phyloP scores from a whole-genome alignment of 2,888 invertebrate species.

The Cristatella mucedo region DNA sequence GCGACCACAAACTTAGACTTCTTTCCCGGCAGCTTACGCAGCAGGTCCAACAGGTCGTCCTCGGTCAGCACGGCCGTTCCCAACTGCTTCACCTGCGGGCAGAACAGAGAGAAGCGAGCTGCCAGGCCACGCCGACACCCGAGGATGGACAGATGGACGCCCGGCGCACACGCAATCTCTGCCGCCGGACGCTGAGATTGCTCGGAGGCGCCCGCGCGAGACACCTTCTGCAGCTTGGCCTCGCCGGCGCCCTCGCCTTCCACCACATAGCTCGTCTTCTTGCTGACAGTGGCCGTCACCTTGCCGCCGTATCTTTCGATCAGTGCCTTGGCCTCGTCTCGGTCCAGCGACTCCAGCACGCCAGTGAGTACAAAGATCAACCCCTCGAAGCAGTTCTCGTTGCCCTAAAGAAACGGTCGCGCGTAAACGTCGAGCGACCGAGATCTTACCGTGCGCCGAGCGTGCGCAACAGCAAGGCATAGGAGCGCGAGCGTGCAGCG shows the following conservation, averaged over 20 bases:
- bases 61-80: conserved; percentile 60
- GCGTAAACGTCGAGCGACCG: no score
- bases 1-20: conserved; percentile 29
- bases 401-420: no score
- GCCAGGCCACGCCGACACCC: not conserved
- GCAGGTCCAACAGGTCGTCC: conserved; percentile 64
- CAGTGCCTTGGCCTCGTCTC: conserved; percentile 57
- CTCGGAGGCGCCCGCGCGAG: no score
- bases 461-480: no score
- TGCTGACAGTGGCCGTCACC: conserved; percentile 55
- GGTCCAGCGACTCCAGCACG: conserved; percentile 68
- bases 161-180: no score
- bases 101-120: conserved; percentile 14
- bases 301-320: conserved; percentile 66
- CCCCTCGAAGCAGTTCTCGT: conserved; percentile 37
- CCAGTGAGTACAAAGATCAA: conserved; percentile 53
- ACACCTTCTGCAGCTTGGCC: conserved; percentile 60
- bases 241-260: conserved; percentile 73
- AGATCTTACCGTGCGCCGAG: no score
- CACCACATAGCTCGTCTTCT: conserved; percentile 63
- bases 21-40: conserved; percentile 42
- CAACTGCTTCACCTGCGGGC: conserved; percentile 40
- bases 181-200: no score
- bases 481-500: no score
- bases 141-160: no score